A percentile compares a stretch with the other conserved stretches of the same genome.
These are phyloP conservation scores for Danio kyathit DNA, from an alignment of 2,797 vertebrate genomes.

Conservation along the genomic window DNA sequence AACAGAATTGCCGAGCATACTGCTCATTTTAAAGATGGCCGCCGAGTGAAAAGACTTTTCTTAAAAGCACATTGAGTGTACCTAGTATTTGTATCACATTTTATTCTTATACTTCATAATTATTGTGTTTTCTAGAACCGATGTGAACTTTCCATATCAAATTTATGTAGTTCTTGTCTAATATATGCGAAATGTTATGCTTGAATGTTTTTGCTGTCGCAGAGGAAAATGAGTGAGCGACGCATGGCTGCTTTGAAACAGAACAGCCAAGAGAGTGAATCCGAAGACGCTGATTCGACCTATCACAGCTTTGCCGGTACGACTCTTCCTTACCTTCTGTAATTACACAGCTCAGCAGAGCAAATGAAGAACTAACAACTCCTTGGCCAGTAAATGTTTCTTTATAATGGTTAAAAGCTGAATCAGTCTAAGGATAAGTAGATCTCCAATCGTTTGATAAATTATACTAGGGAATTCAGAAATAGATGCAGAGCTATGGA, in stretches of 20 bases:
- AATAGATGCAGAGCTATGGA: background rate
- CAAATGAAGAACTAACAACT: slow-evolving; percentile 51
- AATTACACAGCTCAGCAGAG: slow-evolving; percentile 66
- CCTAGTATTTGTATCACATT: background rate
- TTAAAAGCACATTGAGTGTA: background rate
- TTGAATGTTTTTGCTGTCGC: slow-evolving; percentile 47
- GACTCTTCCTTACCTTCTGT: slow-evolving; percentile 14
- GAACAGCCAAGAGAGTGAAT: slow-evolving; percentile 82
- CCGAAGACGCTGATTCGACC: slow-evolving; percentile 81
- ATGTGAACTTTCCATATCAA: background rate
- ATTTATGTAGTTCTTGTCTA: slow-evolving; percentile 1
- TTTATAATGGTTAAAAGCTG: slow-evolving; percentile 11
- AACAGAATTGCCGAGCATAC: too few species aligned
- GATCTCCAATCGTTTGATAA: slow-evolving; percentile 29
- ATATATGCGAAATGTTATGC: slow-evolving; percentile 23
- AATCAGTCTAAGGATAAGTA: slow-evolving; percentile 16
- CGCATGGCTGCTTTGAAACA: slow-evolving; percentile 74
- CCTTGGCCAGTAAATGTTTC: background rate
- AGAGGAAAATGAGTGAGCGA: slow-evolving; percentile 85
- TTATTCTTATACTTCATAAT: background rate
- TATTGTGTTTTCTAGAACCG: background rate
- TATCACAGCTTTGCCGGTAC: slow-evolving; percentile 81
- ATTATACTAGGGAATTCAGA: slow-evolving; percentile 11
- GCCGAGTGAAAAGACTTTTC: too few species aligned
- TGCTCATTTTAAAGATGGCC: too few species aligned